These are phyloP conservation scores for Galaxea fascicularis DNA, from an alignment of 92 coral and sea anemone species.

Conservation along the genomic window DNA sequence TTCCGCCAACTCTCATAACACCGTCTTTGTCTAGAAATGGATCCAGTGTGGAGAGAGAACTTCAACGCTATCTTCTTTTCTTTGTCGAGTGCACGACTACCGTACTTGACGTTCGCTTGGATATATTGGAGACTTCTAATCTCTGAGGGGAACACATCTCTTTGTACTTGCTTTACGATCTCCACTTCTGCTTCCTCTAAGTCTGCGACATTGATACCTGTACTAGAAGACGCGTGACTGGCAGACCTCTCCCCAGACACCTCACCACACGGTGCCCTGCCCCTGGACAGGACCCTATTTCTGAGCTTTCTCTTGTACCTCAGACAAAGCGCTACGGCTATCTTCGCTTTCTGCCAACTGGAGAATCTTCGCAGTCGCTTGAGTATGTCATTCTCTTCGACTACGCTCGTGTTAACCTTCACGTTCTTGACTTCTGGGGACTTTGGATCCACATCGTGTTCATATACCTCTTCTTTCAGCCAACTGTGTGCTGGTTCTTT, in stretches of 20 bases:
- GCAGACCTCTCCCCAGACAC: constrained; percentile 1
- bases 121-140: constrained; percentile 53
- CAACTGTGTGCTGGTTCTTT: constrained; percentile 55
- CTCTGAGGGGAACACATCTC: constrained; percentile 49
- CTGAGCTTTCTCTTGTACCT: constrained; percentile 62
- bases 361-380: constrained; percentile 66
- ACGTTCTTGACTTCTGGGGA: no score
- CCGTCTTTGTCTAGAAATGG: no score
- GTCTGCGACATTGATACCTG: constrained; percentile 28
- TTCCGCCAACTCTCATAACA: no score
- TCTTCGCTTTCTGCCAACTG: constrained; percentile 63
- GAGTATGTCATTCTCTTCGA: constrained; percentile 56
- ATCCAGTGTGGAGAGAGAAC: no score
- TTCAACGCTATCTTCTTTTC: no score
- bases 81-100: no score
- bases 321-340: constrained; percentile 52
- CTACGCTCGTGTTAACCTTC: constrained; percentile 40
- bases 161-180: no score
- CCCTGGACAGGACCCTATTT: constrained; percentile 31
- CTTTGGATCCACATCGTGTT: constrained; percentile 42
- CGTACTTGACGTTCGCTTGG: constrained; percentile 21
- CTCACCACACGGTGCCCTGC: constrained; percentile 1
- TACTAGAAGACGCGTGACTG: constrained; percentile 8
- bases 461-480: constrained; percentile 52
- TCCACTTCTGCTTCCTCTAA: no score